Evolutionary conservation across 2,797 vertebrate genomes (phyloP), one percentile per base, ranked within the genome.

Genomic region (Enoplosus armatus): DNA sequence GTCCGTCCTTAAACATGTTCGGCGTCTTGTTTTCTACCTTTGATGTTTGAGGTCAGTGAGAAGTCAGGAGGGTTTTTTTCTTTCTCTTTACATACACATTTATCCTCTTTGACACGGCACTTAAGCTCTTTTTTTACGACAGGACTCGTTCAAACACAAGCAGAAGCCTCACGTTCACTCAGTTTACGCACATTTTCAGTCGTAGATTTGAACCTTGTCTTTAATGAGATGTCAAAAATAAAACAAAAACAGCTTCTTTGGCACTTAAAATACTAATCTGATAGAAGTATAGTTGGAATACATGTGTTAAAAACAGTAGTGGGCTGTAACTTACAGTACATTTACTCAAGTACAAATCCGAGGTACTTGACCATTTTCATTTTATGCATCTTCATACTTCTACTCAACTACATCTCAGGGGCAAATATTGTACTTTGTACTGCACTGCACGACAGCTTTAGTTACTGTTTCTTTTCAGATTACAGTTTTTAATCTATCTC

Each of bases 21-120:
- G 0, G 53, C 56, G 20, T 55, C 54, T n/a, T 64, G 18, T 10
- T 45, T 73, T 33, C 45, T 15, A 1, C 43, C 29, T 79, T 70
- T 56, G 2, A 54, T 39, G 45, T 61, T 16, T 26, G 69, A 72
- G 54, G 27, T 77, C 80, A 70, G 50, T n/a, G 7, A 43, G 48
- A 56, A 64, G 64, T 79, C 59, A 31, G n/a, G 45, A 56, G 29
- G 4, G 8, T 29, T 58, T 64, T 29, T 27, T 45, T 20, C 26
- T n/a, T n/a, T n/a, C n/a, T 62, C 47, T 78, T 48, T 7, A 27
- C 37, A 45, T 47, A 9, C 20, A 43, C 64, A 45, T 79, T 41
- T 22, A n/a, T 39, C 59, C 3, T 53, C 3, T 56, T 59, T n/a
- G 56, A 72, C 66, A 27, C 1, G 9, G 2, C 56, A 10, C 37